phyloP scores from a whole-genome alignment of 2,113 vertebrate genomes.

The Poeciliopsis occidentalis region DNA sequence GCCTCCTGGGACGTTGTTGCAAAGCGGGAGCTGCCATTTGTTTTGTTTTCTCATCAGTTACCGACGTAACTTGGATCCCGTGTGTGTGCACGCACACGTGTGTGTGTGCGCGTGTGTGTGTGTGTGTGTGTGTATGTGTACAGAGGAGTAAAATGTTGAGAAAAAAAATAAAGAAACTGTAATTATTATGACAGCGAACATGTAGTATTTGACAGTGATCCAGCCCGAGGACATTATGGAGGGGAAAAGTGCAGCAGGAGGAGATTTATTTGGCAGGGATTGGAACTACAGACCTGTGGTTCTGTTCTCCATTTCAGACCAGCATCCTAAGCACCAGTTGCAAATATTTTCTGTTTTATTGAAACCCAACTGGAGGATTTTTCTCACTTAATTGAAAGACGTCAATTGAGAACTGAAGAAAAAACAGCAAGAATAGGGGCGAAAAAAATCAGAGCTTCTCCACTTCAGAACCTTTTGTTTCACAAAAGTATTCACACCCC shows the following conservation, averaged over 20 bases:
- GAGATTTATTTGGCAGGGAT: conserved; percentile 35
- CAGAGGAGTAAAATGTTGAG: conserved; percentile 76
- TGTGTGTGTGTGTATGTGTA: conserved; percentile 37
- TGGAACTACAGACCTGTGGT: conserved; percentile 26
- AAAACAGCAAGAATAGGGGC: too few relatives aligned
- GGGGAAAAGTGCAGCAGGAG: conserved; percentile 32
- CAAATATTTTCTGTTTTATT: background rate
- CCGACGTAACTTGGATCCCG: conserved; percentile 75
- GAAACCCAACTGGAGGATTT: conserved; percentile 40
- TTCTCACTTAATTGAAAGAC: conserved; percentile 32
- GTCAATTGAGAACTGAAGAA: background rate
- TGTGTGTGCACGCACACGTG: conserved; percentile 64
- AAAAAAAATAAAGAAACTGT: conserved; percentile 82
- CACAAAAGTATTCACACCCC: too few relatives aligned
- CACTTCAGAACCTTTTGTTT: background rate
- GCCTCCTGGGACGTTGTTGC: conserved; percentile 66
- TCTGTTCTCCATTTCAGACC: conserved; percentile 52
- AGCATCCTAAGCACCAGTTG: conserved; percentile 15
- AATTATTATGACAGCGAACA: conserved; percentile 76
- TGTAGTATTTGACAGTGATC: conserved; percentile 70
- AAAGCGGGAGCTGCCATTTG: conserved; percentile 56
- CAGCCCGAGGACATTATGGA: conserved; percentile 30
- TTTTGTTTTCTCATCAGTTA: conserved; percentile 65
- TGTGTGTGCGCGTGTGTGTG: conserved; percentile 69
- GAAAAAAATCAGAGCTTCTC: background rate